These are phyloP conservation scores for Canis aureus DNA, from an alignment of 2,113 vertebrate species.

Conservation along the genomic window DNA sequence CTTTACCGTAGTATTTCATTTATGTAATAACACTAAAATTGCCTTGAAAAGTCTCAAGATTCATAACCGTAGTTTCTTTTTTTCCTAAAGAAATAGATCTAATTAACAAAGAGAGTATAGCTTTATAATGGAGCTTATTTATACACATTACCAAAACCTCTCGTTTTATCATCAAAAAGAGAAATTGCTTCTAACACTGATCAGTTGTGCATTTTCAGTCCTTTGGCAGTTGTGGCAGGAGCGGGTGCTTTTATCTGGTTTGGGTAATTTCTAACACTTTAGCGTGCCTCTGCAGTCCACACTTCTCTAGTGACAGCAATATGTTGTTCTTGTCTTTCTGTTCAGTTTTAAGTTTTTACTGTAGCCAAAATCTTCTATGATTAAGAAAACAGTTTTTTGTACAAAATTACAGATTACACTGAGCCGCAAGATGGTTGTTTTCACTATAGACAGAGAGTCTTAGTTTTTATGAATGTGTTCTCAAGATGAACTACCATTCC, in stretches of 20 bases:
- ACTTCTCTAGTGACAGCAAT: background rate
- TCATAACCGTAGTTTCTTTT: background rate
- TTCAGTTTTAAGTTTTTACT: constrained; percentile 4
- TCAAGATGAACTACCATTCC: background rate
- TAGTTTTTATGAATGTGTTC: background rate
- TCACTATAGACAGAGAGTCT: background rate
- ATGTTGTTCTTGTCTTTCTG: background rate
- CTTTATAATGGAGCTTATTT: background rate
- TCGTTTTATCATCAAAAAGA: background rate
- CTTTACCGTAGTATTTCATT: background rate
- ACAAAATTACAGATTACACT: background rate
- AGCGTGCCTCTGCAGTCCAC: background rate
- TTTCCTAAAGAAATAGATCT: background rate
- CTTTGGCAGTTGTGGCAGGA: background rate
- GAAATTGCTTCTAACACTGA: background rate
- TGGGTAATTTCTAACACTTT: background rate
- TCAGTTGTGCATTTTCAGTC: background rate
- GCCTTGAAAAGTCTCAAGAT: background rate
- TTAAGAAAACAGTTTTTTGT: background rate
- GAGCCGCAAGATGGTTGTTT: background rate
- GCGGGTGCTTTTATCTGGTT: background rate
- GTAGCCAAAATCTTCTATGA: background rate
- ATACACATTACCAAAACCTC: background rate
- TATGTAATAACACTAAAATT: background rate
- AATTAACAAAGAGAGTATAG: background rate